Evolutionary conservation across 2,888 invertebrate genomes (phyloP).

Genomic region (Pycnomerus fuliginosus): DNA sequence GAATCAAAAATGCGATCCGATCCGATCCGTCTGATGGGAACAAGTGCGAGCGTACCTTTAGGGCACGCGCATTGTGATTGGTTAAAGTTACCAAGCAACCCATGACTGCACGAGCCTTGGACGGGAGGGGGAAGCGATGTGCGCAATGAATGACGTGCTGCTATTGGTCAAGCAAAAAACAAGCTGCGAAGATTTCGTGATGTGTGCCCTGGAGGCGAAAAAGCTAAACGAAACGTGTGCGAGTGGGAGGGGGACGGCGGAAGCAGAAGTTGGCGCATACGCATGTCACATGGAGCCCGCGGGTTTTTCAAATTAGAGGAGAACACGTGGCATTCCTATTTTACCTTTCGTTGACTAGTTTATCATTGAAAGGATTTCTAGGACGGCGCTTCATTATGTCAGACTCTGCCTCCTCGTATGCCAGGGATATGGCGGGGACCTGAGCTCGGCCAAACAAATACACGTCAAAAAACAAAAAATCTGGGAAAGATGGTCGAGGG

Average conservation of each 20-base stretch:
- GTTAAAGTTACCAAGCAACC: too few species aligned
- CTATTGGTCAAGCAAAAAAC: constrained; percentile 19
- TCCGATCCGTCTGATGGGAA: too few species aligned
- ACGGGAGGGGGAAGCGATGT: constrained; percentile 32
- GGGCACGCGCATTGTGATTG: too few species aligned
- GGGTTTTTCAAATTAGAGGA: too few species aligned
- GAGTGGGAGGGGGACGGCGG: constrained; percentile 21
- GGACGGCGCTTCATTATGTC: constrained; percentile 99
- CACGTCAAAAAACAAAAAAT: constrained; percentile 48
- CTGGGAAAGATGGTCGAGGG: constrained; percentile 25
- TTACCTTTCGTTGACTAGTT: constrained; percentile 99
- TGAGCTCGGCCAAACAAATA: constrained; percentile 56
- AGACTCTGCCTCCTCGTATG: constrained; percentile 97
- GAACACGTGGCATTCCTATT: constrained; percentile 41
- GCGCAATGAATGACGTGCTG: constrained; percentile 39
- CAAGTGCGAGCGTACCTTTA: too few species aligned
- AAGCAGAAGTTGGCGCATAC: constrained; percentile 39
- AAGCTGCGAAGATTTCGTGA: constrained; percentile 15
- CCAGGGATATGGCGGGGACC: constrained; percentile 98
- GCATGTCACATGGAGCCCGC: too few species aligned
- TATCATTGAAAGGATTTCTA: constrained; percentile 95
- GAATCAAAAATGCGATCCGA: too few species aligned
- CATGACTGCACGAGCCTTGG: too few species aligned
- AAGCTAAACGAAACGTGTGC: constrained; percentile 12
- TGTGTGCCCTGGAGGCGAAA: constrained; percentile 7